Evolutionary conservation across 2,797 vertebrate genomes (phyloP).

Genomic region (Microtus californicus): DNA sequence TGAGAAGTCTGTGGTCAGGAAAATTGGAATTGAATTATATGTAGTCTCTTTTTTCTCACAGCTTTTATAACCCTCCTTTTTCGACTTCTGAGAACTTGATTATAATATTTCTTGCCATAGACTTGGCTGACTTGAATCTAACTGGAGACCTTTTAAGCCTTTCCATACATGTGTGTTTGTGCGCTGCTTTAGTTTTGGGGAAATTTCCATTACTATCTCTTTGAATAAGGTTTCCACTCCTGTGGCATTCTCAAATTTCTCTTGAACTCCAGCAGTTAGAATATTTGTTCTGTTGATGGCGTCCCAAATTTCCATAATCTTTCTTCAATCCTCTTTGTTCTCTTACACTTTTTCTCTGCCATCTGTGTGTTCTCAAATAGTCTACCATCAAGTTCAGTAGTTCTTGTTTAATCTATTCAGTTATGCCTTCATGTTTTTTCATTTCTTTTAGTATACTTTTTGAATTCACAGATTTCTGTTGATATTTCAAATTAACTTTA

Average conservation of each 20-base stretch:
- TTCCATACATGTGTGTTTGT: not conserved
- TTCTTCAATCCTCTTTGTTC: not conserved
- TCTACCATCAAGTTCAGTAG: not conserved
- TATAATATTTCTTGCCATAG: not conserved
- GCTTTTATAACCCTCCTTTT: not conserved
- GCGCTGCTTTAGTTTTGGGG: not conserved
- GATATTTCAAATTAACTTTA: not conserved
- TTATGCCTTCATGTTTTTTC: not conserved
- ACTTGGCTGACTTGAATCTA: not conserved
- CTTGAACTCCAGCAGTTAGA: not conserved
- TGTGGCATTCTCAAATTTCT: not conserved
- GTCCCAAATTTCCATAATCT: not conserved
- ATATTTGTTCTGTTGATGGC: not conserved
- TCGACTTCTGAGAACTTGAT: not conserved
- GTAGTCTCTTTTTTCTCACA: not conserved
- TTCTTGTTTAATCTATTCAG: not conserved
- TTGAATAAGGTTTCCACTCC: not conserved
- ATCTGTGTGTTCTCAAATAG: slow-evolving; percentile 1
- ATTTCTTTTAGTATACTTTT: not conserved
- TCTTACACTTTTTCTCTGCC: not conserved
- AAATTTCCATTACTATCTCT: not conserved
- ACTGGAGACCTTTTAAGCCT: not conserved
- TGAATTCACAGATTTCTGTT: not conserved
- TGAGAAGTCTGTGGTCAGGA: not conserved
- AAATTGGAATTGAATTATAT: not conserved